phyloP scores from a whole-genome alignment of 2,797 vertebrate genomes.

The Avahi laniger region DNA sequence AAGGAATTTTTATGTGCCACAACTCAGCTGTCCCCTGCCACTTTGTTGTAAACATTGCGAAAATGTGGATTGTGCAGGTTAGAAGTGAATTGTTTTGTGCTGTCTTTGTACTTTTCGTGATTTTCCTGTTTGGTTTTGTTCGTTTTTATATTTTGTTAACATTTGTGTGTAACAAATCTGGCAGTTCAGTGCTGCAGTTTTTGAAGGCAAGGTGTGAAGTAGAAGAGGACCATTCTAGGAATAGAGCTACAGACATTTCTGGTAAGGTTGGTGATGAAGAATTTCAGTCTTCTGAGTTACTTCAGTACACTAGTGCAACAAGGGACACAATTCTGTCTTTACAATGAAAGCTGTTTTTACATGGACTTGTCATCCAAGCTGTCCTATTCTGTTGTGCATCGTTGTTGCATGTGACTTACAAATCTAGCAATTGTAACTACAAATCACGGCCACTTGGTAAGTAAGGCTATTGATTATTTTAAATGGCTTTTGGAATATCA shows the following conservation, averaged over 20 bases:
- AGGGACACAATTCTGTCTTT: background rate
- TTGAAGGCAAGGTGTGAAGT: background rate
- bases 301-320: background rate
- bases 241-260: background rate
- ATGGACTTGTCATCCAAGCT: background rate
- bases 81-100: conserved; percentile 24
- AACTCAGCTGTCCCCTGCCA: background rate
- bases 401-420: background rate
- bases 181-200: background rate
- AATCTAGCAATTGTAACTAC: background rate
- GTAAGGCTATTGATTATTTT: conserved; percentile 20
- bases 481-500: background rate
- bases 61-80: background rate
- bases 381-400: background rate
- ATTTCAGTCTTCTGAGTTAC: background rate
- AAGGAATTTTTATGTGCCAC: background rate
- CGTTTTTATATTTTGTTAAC: background rate
- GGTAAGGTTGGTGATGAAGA: background rate
- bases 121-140: background rate
- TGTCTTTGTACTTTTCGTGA: background rate
- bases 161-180: background rate
- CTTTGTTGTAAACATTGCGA: background rate
- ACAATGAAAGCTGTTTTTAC: background rate
- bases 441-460: conserved; percentile 7
- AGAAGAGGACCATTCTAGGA: background rate